Base-by-base conservation (phyloP, 2,888 invertebrate genomes). In the Orthosia gothica region DNA sequence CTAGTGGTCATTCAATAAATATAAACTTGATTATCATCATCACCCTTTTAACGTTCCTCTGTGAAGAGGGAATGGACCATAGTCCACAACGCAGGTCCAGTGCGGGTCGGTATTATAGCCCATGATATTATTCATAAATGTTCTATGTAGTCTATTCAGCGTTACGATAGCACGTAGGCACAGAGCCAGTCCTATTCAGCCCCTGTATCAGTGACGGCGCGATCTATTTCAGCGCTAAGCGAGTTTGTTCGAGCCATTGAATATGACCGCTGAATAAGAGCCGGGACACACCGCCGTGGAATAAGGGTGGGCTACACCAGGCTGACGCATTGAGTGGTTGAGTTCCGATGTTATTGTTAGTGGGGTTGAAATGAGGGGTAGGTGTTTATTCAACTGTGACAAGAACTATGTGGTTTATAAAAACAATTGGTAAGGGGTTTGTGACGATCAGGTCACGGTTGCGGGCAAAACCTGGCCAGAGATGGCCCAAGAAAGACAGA, bases 211-310 rank as follows among this genome's bases (percentile, higher is more conserved):
- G 49, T 77, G 82, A 64, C 63, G 74, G 63, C 57, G 59, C 57
- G 67, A 67, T 83, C 81, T 83, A 83, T 83, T 83, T 70, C 59
- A 73, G 45, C 26, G 18, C 47, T 75, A 70, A 82, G 63, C 80
- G 72, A 65, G 84, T 82, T 83, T 72, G 69, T 80, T 68, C 82
- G 69, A 83, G 18, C 61, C 80, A 83, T 72, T 82, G 83, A 83
- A 67, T 83, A 66, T 65, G 23, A 62, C 50, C 70, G 65, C 55
- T 57, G 64, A 65, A 63, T 50, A 61, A 18, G 16, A 58, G 47
- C 49, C 15, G 63, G 32, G 26, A 47, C 58, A 58, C 55, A 18
- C 32, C 26, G 23, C 26, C 18, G n/a, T 13, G 59, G n/a, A 5
- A 40, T 12, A 55, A 13, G 50, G 59, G 54, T 20, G 16, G 11